Conservation (phyloP, 2,888 invertebrate genomes). For the Phaonia tiefii region DNA sequence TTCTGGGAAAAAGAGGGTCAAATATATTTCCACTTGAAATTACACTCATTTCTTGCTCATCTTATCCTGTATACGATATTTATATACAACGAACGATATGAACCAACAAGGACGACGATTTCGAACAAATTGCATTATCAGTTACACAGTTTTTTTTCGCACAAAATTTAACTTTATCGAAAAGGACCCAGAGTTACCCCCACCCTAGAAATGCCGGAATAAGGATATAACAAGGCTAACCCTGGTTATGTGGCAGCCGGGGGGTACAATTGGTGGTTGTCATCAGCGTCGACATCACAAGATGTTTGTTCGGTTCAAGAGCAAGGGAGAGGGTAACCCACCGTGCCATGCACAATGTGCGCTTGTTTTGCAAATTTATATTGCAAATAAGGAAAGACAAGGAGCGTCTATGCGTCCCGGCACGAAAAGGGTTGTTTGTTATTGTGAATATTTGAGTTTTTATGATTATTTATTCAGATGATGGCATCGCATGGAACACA, state of each 20-base stretch:
- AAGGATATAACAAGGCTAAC: slow-evolving; percentile 3
- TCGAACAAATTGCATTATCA: slow-evolving; percentile 63
- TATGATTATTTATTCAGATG: slow-evolving; percentile 15
- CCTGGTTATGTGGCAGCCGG: slow-evolving; percentile 64
- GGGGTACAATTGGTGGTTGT: slow-evolving; percentile 69
- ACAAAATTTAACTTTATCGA: slow-evolving; percentile 15
- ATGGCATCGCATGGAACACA: slow-evolving; percentile 48
- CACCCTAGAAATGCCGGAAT: neutral
- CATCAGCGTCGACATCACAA: slow-evolving; percentile 27
- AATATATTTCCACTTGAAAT: slow-evolving; percentile 47
- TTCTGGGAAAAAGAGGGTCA: slow-evolving; percentile 26
- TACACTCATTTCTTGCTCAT: slow-evolving; percentile 14
- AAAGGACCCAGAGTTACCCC: neutral
- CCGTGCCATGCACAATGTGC: slow-evolving; percentile 41
- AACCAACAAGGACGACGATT: slow-evolving; percentile 13
- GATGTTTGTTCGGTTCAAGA: neutral
- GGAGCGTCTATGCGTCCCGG: too few species aligned
- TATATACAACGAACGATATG: slow-evolving; percentile 27
- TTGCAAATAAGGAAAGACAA: slow-evolving; percentile 45
- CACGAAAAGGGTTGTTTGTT: slow-evolving; percentile 51
- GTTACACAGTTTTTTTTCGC: slow-evolving; percentile 60
- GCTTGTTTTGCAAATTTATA: slow-evolving; percentile 56
- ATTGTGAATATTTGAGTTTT: slow-evolving; percentile 36
- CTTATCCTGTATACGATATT: too few species aligned
- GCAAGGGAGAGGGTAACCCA: neutral